Evolutionary conservation across 2,797 vertebrate genomes (phyloP).

Genomic region (Harpagifer antarcticus): DNA sequence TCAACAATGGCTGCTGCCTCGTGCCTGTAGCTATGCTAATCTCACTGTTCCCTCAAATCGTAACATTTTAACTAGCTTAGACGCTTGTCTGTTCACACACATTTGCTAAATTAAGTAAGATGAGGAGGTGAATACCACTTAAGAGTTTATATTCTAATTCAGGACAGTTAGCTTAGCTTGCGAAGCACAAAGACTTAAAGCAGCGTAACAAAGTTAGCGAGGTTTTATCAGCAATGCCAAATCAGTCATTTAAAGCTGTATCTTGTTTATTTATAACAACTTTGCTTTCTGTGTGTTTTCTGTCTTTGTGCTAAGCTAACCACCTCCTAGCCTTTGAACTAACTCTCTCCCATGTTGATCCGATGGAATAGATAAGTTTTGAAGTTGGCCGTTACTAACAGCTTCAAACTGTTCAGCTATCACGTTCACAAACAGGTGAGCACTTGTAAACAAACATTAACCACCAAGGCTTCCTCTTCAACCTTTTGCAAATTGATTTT

Average conservation of each 20-base stretch:
- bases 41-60: no score
- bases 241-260: no score
- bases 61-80: no score
- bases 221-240: not conserved
- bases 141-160: not conserved
- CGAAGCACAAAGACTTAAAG: not conserved
- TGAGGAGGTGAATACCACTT: not conserved
- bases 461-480: conserved; percentile 44
- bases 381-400: not conserved
- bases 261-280: no score
- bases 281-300: not conserved
- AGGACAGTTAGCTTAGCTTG: not conserved
- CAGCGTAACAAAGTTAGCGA: not conserved
- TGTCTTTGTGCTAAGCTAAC: not conserved
- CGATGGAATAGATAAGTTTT: not conserved
- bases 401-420: not conserved
- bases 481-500: conserved; percentile 75
- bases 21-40: no score
- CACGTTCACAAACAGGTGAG: conserved; percentile 12
- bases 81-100: no score
- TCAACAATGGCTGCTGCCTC: no score
- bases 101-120: not conserved
- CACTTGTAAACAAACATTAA: not conserved
- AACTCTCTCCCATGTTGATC: not conserved
- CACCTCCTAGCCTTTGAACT: not conserved